Evolutionary conservation across 1,140 invertebrate species (phyloP), one percentile per base, ranked within the genome.

Genomic region (Bombus cullumanus): DNA sequence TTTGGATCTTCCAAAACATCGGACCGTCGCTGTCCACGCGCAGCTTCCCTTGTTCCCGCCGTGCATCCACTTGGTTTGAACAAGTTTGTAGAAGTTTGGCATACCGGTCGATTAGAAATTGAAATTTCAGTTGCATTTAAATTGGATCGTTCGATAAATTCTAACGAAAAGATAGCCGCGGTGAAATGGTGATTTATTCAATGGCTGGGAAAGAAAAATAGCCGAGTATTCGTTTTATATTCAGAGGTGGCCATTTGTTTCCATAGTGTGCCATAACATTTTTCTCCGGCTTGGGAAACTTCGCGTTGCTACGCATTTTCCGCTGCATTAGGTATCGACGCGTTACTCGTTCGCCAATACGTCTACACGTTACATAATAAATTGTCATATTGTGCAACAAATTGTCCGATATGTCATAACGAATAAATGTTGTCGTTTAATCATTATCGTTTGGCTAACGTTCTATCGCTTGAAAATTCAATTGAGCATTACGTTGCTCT

Each of bases 221-320:
- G 37, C 68, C 28, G 37, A 25, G 68, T 71, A 25, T 71, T 39
- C 68, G 37, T 71, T 71, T 71, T 25, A 28, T 39, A 71, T 71
- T 71, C 68, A 71, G 37, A 28, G 68, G 68, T 37, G 68, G 12
- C 37, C 68, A 71, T 71, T 71, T 71, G 22, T 71, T 71, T 39
- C 37, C 68, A 71, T 5, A 37, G 37, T 28, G 68, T 28, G 68
- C 68, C 37, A 39, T 71, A 71, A 71, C 68, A 39, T 69, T 69
- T 69, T 69, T 69, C 68, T 39, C 25, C 4, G 68, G 13, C 37
- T 28, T 9, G 25, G 68, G 6, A 39, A 71, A 69, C 37, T 13
- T 71, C 10, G 37, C 37, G 34, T 25, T 62, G 68, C 37, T 31
- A 43, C 71, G 71, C 25, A 39, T 73, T 43, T 41, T 41, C 41